Evolutionary conservation across 2,797 vertebrate genomes (phyloP).

Genomic region (Micrastur ruficollis): DNA sequence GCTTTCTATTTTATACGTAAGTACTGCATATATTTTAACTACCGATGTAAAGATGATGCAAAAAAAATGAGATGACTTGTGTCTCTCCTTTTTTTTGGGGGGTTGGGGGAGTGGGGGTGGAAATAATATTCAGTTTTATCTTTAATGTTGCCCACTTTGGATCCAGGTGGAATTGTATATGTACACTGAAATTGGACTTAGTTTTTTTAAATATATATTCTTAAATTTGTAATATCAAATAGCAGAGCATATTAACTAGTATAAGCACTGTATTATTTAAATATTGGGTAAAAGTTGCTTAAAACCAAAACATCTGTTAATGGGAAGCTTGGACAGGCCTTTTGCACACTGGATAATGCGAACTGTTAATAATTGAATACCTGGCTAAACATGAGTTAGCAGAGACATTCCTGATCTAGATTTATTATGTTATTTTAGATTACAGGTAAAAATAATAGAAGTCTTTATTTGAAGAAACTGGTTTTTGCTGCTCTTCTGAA

Average conservation of each 20-base stretch:
- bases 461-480: slow-evolving; percentile 5
- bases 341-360: slow-evolving; percentile 23
- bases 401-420: slow-evolving; percentile 36
- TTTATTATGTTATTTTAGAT: slow-evolving; percentile 29
- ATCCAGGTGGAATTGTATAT: neutral
- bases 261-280: slow-evolving; percentile 38
- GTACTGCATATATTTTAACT: slow-evolving; percentile 65
- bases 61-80: neutral
- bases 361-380: neutral
- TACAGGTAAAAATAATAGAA: neutral
- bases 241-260: neutral
- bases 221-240: slow-evolving; percentile 42
- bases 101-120: no score
- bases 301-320: slow-evolving; percentile 27
- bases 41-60: slow-evolving; percentile 38
- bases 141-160: neutral
- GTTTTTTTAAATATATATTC: slow-evolving; percentile 23
- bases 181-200: neutral
- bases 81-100: neutral
- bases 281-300: slow-evolving; percentile 23
- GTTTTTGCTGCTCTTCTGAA: slow-evolving; percentile 48
- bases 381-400: neutral
- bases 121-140: neutral
- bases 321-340: neutral
- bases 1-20: slow-evolving; percentile 64